Conservation (phyloP, 2,113 vertebrate species). For the Pelvicachromis taeniatus region DNA sequence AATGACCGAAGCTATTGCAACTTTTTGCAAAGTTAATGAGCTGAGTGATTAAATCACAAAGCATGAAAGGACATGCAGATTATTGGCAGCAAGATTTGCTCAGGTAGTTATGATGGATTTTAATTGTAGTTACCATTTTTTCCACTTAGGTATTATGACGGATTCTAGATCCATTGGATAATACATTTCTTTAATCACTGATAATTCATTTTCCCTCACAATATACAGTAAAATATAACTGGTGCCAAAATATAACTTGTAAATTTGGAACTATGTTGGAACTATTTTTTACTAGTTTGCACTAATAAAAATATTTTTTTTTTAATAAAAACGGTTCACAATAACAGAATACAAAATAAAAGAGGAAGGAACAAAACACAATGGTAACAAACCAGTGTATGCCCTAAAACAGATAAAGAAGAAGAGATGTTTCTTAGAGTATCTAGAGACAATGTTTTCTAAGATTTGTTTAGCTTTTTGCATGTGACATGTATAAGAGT, state of each 20-base stretch:
- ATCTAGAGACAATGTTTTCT: not conserved
- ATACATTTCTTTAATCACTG: not conserved
- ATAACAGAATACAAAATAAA: not conserved
- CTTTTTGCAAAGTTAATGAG: constrained; percentile 58
- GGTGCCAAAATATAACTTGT: not conserved
- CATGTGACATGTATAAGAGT: not conserved
- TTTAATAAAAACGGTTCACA: not conserved
- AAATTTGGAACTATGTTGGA: not conserved
- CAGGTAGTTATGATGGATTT: constrained; percentile 21
- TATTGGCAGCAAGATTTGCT: constrained; percentile 13
- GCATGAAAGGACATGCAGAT: constrained; percentile 34
- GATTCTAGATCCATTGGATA: not conserved
- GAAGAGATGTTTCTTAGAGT: not conserved
- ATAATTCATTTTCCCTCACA: not conserved
- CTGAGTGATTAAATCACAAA: constrained; percentile 25
- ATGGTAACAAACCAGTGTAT: not conserved
- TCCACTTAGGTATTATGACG: not conserved
- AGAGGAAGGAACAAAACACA: too few species aligned
- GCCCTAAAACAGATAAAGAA: not conserved
- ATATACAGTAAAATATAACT: not conserved
- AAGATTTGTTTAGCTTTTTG: not conserved
- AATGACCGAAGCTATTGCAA: constrained; percentile 31
- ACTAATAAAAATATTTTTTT: too few species aligned
- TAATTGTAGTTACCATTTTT: constrained; percentile 1
- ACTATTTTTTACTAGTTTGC: not conserved